Evolutionary conservation across 2,797 vertebrate species (phyloP), one percentile per base, ranked within the genome.

Genomic region (Amphiprion clarkii): DNA sequence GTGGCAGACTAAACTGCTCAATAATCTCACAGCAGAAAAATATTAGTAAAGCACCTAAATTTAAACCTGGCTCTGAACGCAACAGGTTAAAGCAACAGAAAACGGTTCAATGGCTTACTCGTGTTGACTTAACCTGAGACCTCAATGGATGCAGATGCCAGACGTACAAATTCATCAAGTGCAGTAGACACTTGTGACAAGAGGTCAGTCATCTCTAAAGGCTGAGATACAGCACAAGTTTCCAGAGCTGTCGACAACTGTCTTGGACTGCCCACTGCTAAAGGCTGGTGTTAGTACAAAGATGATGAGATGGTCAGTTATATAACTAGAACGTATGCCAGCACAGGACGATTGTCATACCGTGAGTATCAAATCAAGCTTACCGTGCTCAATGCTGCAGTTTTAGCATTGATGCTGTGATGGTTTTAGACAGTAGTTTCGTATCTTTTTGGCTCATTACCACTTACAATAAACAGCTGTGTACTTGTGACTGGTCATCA

Each of bases 81-180:
- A 8, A 14, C 13, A 75, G 58, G 89, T 91, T 83, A 88, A 79
- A 78, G 66, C 64, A 76, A 89, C 73, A 83, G 36, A 74, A 74
- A 81, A 74, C 0, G 21, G 25, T 80, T 86, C 77, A 89, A 90
- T 82, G 62, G 68, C 57, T 84, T 56, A 81, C 78, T 76, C 11
- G 29, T 81, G 55, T 71, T 82, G 67, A 73, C 63, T 61, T 82
- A 69, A 82, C 79, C 60, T 73, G 64, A 9, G 31, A 65, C 58
- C 36, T 19, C 40, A 69, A 84, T 44, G 68, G 56, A 42, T 64
- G 39, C 11, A 68, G 71, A 82, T 71, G 54, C 76, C 74, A 73
- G 9, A 71, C 60, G 60, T 29, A 42, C 29, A 25, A 77, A 72
- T 74, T 66, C n/a, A 46, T 82, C n/a, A 71, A 68, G 53, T 40